Evolutionary conservation across 2,888 invertebrate species (phyloP), one percentile per base, ranked within the genome.

Genomic region (Ecliptopera silaceata): DNA sequence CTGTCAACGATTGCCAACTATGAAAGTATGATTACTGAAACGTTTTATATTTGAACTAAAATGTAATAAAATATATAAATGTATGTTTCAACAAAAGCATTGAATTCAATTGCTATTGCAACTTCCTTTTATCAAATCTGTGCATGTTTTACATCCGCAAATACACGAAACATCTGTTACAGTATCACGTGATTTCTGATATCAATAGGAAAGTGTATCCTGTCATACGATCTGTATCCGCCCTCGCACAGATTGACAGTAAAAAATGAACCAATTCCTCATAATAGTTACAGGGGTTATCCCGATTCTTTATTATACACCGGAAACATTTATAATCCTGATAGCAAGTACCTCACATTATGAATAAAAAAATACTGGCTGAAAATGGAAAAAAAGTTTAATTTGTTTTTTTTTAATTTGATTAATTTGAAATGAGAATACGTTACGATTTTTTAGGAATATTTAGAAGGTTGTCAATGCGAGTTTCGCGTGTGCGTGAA

Each of bases 211-310:
- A 79, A 88, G 80, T 76, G 79, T 85, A 88, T 90, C 89, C 90
- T 88, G 91, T 88, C 88, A 91, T 87, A 84, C 67, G 90, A 91
- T 70, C 80, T 80, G 84, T 86, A 88, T 89, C 91, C 91, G 89
- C 89, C 90, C 84, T 70, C 86, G 76, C 81, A 77, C 81, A 79
- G 85, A 83, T 82, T 79, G 86, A 74, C 74, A 68, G 79, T 84
- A 91, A 90, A 90, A 91, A 90, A 89, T 83, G 80, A 79, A 82
- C 79, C 83, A 82, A 89, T 89, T 88, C 86, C 63, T 89, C 86
- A 86, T 90, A 88, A 90, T 86, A 85, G 82, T 78, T 71, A 72
- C 72, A 69, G 77, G 83, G 79, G 83, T 81, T 82, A 82, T 79
- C 77, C 74, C 68, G 69, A 80, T 80, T 84, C 84, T 88, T 87